Evolutionary conservation across 2,888 invertebrate species (phyloP).

Genomic region (Cyclophora albipunctata): DNA sequence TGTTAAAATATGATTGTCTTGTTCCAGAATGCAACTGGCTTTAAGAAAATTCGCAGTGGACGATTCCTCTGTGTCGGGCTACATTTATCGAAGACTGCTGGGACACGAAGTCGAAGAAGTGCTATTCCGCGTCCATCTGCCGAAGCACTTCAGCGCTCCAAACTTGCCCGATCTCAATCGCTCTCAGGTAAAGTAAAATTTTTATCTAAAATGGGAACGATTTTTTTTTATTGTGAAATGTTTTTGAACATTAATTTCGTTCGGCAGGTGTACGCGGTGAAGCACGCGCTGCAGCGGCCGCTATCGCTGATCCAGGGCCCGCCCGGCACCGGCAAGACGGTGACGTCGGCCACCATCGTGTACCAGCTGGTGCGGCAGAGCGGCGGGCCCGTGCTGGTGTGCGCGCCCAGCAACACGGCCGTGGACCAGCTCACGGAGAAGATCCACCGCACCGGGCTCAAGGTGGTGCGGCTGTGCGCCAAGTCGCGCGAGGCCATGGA

Average conservation of each 20-base stretch:
- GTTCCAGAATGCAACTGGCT: conserved; percentile 93
- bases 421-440: conserved; percentile 99
- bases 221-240: not conserved
- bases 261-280: conserved; percentile 93
- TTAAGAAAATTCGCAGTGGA: conserved; percentile 96
- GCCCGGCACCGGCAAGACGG: conserved; percentile 98
- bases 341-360: conserved; percentile 99
- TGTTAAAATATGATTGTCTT: not conserved
- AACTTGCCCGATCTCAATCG: conserved; percentile 98
- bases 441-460: conserved; percentile 97
- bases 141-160: conserved; percentile 97
- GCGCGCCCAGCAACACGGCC: conserved; percentile 99
- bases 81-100: conserved; percentile 96
- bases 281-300: conserved; percentile 97
- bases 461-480: conserved; percentile 94
- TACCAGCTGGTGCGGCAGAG: conserved; percentile 97
- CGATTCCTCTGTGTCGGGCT: conserved; percentile 96
- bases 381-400: conserved; percentile 95
- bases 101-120: conserved; percentile 97
- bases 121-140: conserved; percentile 91
- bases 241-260: not conserved
- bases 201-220: not conserved
- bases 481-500: conserved; percentile 99
- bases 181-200: conserved; percentile 80
- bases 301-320: conserved; percentile 98